phyloP scores from a whole-genome alignment of 2,113 vertebrate genomes.

The Gallinago jamesoni region DNA sequence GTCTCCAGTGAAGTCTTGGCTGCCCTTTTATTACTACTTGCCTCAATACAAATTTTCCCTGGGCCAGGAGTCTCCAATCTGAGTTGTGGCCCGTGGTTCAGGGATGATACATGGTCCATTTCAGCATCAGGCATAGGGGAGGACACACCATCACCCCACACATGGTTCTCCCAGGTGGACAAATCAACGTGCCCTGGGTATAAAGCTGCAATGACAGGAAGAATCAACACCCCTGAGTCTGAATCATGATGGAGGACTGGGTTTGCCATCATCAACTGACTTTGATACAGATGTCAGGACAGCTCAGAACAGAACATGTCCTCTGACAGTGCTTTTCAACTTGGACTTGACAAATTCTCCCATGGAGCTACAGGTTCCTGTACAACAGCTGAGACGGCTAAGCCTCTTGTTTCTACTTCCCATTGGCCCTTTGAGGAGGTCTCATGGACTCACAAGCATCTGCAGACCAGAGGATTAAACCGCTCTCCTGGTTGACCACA shows the following conservation, averaged over 20 bases:
- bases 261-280: neutral
- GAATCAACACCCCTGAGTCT: neutral
- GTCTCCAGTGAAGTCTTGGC: neutral
- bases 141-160: neutral
- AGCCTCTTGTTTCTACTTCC: neutral
- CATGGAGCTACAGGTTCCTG: neutral
- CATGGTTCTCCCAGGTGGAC: neutral
- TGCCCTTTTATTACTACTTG: neutral
- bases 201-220: neutral
- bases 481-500: accelerated
- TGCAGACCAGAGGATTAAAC: neutral
- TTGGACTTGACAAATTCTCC: neutral
- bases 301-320: neutral
- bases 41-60: neutral
- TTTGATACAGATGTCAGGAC: neutral
- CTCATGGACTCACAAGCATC: neutral
- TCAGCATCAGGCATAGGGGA: neutral
- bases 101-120: neutral
- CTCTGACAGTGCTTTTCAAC: neutral
- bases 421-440: neutral
- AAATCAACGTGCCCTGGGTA: neutral
- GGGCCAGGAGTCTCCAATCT: accelerated
- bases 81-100: neutral
- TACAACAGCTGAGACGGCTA: neutral
- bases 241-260: neutral